phyloP scores from a whole-genome alignment of 2,888 invertebrate genomes.

The Coleophora flavipennella region DNA sequence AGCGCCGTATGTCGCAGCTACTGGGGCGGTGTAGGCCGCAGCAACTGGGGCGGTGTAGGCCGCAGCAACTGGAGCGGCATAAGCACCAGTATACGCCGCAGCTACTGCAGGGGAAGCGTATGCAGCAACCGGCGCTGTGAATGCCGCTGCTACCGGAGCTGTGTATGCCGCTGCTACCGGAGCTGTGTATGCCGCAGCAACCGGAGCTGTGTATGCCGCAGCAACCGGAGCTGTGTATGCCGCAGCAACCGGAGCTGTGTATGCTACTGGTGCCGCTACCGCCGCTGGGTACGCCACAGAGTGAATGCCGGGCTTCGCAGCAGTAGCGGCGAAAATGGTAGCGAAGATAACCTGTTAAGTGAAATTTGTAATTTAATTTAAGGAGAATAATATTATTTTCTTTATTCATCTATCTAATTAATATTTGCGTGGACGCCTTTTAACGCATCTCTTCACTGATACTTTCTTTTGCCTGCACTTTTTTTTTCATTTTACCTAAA shows the following conservation, averaged over 20 bases:
- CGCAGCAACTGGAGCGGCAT: constrained; percentile 12
- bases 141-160: constrained; percentile 32
- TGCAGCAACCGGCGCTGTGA: constrained; percentile 19
- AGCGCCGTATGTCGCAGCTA: constrained; percentile 3
- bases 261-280: constrained; percentile 7
- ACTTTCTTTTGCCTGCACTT: too few species aligned
- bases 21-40: constrained; percentile 11
- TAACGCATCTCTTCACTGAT: too few species aligned
- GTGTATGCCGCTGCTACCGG: constrained; percentile 28
- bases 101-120: constrained; percentile 8
- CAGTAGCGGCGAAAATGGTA: constrained; percentile 44
- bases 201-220: constrained; percentile 47
- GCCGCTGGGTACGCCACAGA: constrained; percentile 19
- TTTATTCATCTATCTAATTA: too few species aligned
- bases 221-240: constrained; percentile 34
- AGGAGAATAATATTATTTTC: too few species aligned
- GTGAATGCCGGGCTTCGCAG: constrained; percentile 58
- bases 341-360: constrained; percentile 43
- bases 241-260: constrained; percentile 8
- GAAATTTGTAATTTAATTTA: too few species aligned
- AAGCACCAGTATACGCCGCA: constrained; percentile 22
- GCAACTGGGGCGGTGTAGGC: constrained; percentile 13
- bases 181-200: constrained; percentile 37
- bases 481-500: too few species aligned
- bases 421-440: too few species aligned